These are phyloP conservation scores for Upupa epops DNA, from an alignment of 2,113 vertebrate genomes.

Conservation along the genomic window DNA sequence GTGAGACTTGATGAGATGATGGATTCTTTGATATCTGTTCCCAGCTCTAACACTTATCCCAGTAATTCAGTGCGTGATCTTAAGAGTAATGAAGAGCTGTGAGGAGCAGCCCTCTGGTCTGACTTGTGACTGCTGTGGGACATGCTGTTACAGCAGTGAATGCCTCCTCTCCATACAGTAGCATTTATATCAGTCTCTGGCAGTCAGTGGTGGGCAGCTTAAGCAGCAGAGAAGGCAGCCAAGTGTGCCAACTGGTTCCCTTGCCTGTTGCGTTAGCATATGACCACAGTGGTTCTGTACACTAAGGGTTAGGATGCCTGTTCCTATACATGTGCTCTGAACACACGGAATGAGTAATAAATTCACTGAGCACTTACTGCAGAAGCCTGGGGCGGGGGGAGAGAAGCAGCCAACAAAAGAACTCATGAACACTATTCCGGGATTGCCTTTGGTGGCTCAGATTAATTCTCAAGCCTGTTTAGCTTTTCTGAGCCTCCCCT, in stretches of 20 bases:
- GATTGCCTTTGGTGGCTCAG: background rate
- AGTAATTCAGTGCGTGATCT: background rate
- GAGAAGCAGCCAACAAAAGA: background rate
- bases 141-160: background rate
- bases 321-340: background rate
- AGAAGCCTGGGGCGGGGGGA: background rate
- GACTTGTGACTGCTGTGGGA: background rate
- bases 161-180: background rate
- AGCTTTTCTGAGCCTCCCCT: background rate
- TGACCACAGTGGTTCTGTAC: fast-evolving
- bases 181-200: background rate
- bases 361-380: background rate
- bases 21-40: slow-evolving; percentile 9
- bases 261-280: background rate
- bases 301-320: fast-evolving
- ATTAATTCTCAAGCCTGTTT: background rate
- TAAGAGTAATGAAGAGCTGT: background rate
- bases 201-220: fast-evolving
- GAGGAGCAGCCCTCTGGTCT: background rate
- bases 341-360: fast-evolving
- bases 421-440: background rate
- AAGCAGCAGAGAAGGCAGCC: background rate
- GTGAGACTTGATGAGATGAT: background rate
- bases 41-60: background rate
- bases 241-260: fast-evolving